Percentiles rank a stretch among this genome's conserved stretches.
phyloP scores from a whole-genome alignment of 2,113 vertebrate species.

The Gadus macrocephalus region DNA sequence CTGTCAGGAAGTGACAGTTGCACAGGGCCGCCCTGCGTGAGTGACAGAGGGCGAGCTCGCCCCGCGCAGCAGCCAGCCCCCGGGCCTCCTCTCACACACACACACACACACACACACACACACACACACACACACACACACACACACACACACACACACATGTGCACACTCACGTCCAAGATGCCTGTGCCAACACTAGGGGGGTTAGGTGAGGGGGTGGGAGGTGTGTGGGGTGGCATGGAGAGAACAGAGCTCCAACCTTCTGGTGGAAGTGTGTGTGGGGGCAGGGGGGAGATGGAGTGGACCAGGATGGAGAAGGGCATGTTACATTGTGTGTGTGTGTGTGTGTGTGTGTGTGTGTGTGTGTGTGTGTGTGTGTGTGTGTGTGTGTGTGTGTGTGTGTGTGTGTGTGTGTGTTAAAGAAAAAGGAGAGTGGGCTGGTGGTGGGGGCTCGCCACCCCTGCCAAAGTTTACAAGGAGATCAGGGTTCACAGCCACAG shows the following conservation, averaged over 20 bases:
- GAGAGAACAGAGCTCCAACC: constrained; percentile 55
- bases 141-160: constrained; percentile 30
- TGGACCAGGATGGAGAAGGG: not conserved
- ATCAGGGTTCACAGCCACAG: constrained; percentile 58
- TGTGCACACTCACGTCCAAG: constrained; percentile 7
- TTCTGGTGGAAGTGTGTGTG: constrained; percentile 43
- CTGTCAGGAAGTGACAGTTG: constrained; percentile 95
- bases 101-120: constrained; percentile 36
- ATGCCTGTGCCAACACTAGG: constrained; percentile 75
- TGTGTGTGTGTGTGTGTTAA: not conserved
- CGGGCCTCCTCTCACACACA: constrained; percentile 60
- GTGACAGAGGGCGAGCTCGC: constrained; percentile 91
- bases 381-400: constrained; percentile 18
- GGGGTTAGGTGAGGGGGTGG: constrained; percentile 9
- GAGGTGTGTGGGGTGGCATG: constrained; percentile 43
- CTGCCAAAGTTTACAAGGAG: constrained; percentile 37
- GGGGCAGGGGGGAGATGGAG: constrained; percentile 6
- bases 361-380: not conserved
- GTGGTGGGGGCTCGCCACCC: constrained; percentile 34
- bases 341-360: constrained; percentile 18
- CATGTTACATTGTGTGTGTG: constrained; percentile 25
- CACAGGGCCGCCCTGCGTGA: constrained; percentile 87
- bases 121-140: constrained; percentile 26
- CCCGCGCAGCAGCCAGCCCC: constrained; percentile 70
- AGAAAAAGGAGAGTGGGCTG: not conserved